These are phyloP conservation scores for Cremastobaeus sp. DNA, from an alignment of 2,888 invertebrate species.

Conservation along the genomic window DNA sequence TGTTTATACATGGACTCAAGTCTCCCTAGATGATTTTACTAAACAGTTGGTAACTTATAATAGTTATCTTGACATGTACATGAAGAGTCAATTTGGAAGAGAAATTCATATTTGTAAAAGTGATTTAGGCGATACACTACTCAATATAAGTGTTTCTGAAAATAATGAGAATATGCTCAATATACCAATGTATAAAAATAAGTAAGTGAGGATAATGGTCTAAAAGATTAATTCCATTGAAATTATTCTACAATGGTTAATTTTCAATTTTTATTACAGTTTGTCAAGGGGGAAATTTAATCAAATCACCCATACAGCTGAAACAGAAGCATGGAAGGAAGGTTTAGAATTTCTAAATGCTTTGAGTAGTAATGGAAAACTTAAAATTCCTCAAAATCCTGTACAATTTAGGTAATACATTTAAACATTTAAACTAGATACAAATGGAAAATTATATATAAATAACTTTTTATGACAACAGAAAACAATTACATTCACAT, in stretches of 20 bases:
- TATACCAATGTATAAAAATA: constrained; percentile 18
- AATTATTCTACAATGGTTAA: no score
- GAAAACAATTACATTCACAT: no score
- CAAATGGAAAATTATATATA: no score
- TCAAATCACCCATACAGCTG: constrained; percentile 64
- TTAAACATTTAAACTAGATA: not conserved
- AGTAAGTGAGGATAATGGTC: constrained; percentile 9
- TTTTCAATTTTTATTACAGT: constrained; percentile 51
- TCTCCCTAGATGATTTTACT: constrained; percentile 71
- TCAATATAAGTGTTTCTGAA: constrained; percentile 20
- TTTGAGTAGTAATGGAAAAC: constrained; percentile 64
- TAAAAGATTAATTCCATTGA: no score
- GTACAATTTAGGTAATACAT: constrained; percentile 64
- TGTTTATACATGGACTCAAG: constrained; percentile 72
- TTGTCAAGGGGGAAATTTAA: constrained; percentile 63
- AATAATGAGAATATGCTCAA: constrained; percentile 23
- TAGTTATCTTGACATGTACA: constrained; percentile 68
- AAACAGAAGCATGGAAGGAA: constrained; percentile 57
- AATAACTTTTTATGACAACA: not conserved
- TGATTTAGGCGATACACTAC: constrained; percentile 12
- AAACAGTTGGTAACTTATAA: constrained; percentile 72
- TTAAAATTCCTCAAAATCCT: constrained; percentile 64
- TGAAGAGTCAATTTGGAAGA: constrained; percentile 68
- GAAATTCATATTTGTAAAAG: constrained; percentile 6
- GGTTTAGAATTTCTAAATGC: constrained; percentile 60